A percentile compares a stretch with the other conserved stretches of the same genome.
phyloP scores from a whole-genome alignment of 2,797 vertebrate genomes.

The Myripristis jacobus region DNA sequence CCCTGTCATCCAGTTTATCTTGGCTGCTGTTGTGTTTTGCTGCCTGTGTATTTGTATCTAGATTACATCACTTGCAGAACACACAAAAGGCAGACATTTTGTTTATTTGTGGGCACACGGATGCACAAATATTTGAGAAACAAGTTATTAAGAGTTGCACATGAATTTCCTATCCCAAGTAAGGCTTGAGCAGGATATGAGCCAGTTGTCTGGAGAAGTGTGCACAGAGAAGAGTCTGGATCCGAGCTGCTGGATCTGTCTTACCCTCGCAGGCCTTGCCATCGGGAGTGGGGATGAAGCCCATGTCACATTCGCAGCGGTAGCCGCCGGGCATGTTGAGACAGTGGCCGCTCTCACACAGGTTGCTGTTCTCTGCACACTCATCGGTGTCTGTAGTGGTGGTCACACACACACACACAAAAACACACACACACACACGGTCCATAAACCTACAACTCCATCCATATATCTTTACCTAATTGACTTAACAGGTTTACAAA shows the following conservation, averaged over 20 bases:
- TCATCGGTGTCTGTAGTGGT: slow-evolving; percentile 88
- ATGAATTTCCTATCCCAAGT: not conserved
- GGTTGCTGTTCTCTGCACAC: slow-evolving; percentile 90
- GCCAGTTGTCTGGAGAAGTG: too few relatives aligned
- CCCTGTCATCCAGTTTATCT: not conserved
- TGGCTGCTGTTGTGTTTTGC: not conserved
- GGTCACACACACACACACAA: slow-evolving; percentile 22
- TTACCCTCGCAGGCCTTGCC: slow-evolving; percentile 92
- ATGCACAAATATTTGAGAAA: too few relatives aligned
- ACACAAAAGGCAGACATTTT: too few relatives aligned
- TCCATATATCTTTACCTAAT: not conserved
- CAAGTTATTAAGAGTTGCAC: not conserved
- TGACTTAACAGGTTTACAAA: too few relatives aligned
- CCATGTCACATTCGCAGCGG: slow-evolving; percentile 95
- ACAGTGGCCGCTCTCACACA: slow-evolving; percentile 93
- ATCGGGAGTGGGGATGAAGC: slow-evolving; percentile 88
- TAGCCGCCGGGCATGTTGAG: slow-evolving; percentile 90
- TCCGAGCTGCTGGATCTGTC: slow-evolving; percentile 8
- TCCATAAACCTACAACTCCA: slow-evolving; percentile 5
- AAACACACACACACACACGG: slow-evolving; percentile 24
- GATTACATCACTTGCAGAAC: not conserved
- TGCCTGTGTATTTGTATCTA: not conserved
- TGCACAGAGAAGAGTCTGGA: not conserved
- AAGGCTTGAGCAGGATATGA: not conserved
- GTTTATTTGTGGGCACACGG: too few relatives aligned